Conservation (phyloP, 64 coral and sea anemone genomes). For the Cladopsammia gracilis region DNA sequence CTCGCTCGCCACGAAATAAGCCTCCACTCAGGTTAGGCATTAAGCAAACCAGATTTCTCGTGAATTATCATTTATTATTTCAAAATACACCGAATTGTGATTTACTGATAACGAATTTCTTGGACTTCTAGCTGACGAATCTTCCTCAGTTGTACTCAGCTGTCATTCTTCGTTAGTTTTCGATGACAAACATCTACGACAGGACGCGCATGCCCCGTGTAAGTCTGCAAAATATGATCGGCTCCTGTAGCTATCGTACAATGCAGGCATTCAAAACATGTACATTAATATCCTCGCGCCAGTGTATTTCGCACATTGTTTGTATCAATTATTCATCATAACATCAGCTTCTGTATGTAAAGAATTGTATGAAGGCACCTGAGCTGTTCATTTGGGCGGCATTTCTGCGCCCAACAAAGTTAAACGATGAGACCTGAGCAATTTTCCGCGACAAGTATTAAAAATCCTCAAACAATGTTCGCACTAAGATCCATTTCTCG, state of each 20-base stretch:
- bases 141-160: neutral
- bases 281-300: neutral
- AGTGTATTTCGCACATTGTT: constrained; percentile 8
- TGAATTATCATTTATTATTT: constrained; percentile 53
- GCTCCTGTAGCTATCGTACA: neutral
- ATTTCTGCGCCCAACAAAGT: neutral
- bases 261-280: neutral
- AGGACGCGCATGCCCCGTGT: neutral
- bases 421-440: neutral
- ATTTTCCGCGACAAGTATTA: neutral
- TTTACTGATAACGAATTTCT: constrained; percentile 1
- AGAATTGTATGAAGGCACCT: neutral
- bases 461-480: constrained; percentile 12
- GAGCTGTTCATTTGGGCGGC: neutral
- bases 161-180: neutral
- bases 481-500: neutral
- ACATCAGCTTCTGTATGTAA: neutral
- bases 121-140: neutral
- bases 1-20: no score
- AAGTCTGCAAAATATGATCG: no score
- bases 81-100: constrained; percentile 42
- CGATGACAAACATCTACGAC: neutral
- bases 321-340: neutral
- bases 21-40: no score
- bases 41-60: neutral